Evolutionary conservation across 2,888 invertebrate genomes (phyloP).

Genomic region (Euclidia mi): DNA sequence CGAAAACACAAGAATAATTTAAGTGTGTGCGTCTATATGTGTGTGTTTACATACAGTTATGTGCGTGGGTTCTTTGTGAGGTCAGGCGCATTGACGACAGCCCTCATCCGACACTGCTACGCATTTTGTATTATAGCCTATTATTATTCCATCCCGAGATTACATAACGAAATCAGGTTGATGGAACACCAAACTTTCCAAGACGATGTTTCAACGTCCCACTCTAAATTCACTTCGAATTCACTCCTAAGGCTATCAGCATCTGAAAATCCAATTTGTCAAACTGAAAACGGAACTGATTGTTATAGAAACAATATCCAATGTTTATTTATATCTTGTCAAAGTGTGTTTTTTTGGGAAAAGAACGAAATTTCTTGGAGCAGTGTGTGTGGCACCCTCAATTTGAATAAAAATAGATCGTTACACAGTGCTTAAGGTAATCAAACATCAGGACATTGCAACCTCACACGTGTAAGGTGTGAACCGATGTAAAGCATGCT

Average conservation of each 20-base stretch:
- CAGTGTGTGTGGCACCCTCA: constrained; percentile 60
- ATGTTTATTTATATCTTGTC: constrained; percentile 43
- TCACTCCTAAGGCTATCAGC: constrained; percentile 19
- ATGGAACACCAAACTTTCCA: constrained; percentile 14
- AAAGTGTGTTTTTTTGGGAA: constrained; percentile 50
- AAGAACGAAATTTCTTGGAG: constrained; percentile 48
- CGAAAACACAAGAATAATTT: constrained; percentile 28
- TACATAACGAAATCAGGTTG: constrained; percentile 13
- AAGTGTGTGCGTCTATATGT: constrained; percentile 20
- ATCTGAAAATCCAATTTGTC: constrained; percentile 34
- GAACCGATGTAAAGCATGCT: constrained; percentile 78
- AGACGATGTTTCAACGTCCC: constrained; percentile 1
- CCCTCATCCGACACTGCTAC: constrained; percentile 70
- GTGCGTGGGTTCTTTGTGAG: constrained; percentile 75
- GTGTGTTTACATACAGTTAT: constrained; percentile 72
- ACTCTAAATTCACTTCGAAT: constrained; percentile 1
- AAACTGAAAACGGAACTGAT: constrained; percentile 27
- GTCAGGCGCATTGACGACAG: constrained; percentile 68
- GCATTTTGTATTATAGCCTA: constrained; percentile 47
- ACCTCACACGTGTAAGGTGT: constrained; percentile 81
- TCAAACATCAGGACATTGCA: constrained; percentile 79
- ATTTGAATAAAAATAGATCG: constrained; percentile 73
- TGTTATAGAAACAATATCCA: constrained; percentile 41
- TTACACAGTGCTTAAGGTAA: constrained; percentile 73
- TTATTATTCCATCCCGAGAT: constrained; percentile 36